phyloP scores from a whole-genome alignment of 2,797 vertebrate species.

The Coendou prehensilis region DNA sequence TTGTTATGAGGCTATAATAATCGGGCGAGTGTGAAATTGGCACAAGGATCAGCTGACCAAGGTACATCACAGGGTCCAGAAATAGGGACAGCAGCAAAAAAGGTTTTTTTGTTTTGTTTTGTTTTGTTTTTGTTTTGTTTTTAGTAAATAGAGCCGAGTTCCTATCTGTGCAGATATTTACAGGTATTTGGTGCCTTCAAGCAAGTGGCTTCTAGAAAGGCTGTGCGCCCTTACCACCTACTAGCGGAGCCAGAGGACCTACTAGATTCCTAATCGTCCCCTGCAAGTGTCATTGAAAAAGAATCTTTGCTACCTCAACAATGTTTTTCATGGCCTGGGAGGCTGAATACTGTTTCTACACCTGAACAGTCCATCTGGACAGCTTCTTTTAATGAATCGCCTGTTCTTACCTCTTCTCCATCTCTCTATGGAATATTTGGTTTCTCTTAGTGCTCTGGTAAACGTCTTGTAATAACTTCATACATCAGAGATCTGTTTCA shows the following conservation, averaged over 20 bases:
- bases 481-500: neutral
- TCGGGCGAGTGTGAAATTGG: fast-evolving
- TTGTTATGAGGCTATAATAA: neutral
- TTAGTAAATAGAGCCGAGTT: neutral
- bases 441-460: neutral
- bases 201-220: neutral
- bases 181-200: neutral
- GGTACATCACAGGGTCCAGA: fast-evolving
- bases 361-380: fast-evolving
- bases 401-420: fast-evolving
- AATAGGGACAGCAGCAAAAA: neutral
- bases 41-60: fast-evolving
- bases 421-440: neutral
- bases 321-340: fast-evolving
- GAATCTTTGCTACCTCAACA: too few species aligned
- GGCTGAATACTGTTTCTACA: fast-evolving
- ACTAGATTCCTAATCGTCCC: fast-evolving
- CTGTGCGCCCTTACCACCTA: neutral
- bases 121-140: neutral
- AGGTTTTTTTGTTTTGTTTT: neutral
- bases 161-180: fast-evolving
- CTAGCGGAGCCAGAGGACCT: neutral
- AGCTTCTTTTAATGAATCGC: fast-evolving
- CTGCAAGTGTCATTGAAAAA: neutral
- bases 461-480: neutral